These are phyloP conservation scores for Enteromius thamalakanensis DNA, from an alignment of 2,797 vertebrate species.

Conservation along the genomic window DNA sequence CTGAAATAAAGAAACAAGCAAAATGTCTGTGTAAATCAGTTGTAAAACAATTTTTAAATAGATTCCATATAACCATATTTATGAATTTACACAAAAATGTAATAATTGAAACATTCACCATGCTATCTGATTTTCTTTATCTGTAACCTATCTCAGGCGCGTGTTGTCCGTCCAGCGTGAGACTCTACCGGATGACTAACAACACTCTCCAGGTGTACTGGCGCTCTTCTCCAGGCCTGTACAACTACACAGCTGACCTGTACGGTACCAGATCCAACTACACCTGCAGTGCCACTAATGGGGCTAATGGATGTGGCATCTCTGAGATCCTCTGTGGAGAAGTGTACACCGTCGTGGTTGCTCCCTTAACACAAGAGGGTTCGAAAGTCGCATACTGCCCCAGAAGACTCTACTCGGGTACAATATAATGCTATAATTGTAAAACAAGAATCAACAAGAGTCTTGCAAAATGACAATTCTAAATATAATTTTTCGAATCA, in stretches of 20 bases:
- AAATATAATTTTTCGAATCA: no score
- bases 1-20: background rate
- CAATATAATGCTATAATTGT: background rate
- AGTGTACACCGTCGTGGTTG: constrained; percentile 84
- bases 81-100: background rate
- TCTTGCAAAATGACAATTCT: no score
- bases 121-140: background rate
- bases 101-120: no score
- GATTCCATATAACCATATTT: background rate
- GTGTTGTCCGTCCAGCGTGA: constrained; percentile 90
- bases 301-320: constrained; percentile 83
- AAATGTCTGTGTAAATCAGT: background rate
- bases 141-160: constrained; percentile 72
- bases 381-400: constrained; percentile 84
- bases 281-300: constrained; percentile 77
- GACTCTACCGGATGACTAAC: constrained; percentile 81
- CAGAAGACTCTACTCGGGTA: constrained; percentile 87
- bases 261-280: constrained; percentile 84
- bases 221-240: constrained; percentile 72
- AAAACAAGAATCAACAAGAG: no score
- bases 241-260: constrained; percentile 80
- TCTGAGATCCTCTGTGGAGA: constrained; percentile 83
- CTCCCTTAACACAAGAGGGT: constrained; percentile 77
- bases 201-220: constrained; percentile 85
- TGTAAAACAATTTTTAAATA: background rate